Evolutionary conservation across 2,888 invertebrate genomes (phyloP).

Genomic region (Pammene aurita): DNA sequence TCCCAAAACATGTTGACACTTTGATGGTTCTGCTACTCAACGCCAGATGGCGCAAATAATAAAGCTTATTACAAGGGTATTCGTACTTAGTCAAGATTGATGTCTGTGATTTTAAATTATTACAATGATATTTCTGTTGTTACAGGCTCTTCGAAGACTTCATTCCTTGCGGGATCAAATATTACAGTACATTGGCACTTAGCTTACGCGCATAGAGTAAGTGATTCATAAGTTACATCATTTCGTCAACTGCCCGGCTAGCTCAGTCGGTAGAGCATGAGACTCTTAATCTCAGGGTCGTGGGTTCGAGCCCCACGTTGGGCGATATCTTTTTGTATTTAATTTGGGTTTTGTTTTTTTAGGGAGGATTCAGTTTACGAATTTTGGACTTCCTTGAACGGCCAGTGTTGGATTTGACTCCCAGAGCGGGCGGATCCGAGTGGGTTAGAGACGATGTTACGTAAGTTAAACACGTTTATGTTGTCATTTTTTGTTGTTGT

Average conservation of each 20-base stretch:
- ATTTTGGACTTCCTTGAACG: conserved; percentile 93
- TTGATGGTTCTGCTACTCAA: conserved; percentile 45
- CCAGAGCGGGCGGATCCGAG: conserved; percentile 90
- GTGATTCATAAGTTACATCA: conserved; percentile 50
- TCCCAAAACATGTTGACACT: conserved; percentile 49
- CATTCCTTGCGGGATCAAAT: conserved; percentile 90
- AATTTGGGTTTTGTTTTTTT: conserved; percentile 51
- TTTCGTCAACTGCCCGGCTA: conserved; percentile 67
- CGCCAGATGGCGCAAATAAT: conserved; percentile 54
- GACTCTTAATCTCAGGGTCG: conserved; percentile 87
- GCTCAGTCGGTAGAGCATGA: conserved; percentile 85
- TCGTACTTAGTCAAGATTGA: background rate
- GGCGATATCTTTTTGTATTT: conserved; percentile 39
- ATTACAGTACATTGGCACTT: conserved; percentile 97
- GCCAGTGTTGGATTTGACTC: conserved; percentile 92
- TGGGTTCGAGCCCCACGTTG: conserved; percentile 85
- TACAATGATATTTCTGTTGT: conserved; percentile 49
- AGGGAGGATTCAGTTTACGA: conserved; percentile 96
- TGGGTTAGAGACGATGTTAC: conserved; percentile 93
- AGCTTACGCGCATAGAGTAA: conserved; percentile 93
- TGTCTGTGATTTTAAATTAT: conserved; percentile 12
- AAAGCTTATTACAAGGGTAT: background rate
- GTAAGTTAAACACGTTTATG: conserved; percentile 83
- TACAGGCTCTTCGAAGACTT: conserved; percentile 90
- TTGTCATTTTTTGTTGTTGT: no score